Percentiles rank a stretch among this genome's conserved stretches.
These are phyloP conservation scores for Diachasma alloeum DNA, from an alignment of 1,140 invertebrate genomes.

Conservation along the genomic window DNA sequence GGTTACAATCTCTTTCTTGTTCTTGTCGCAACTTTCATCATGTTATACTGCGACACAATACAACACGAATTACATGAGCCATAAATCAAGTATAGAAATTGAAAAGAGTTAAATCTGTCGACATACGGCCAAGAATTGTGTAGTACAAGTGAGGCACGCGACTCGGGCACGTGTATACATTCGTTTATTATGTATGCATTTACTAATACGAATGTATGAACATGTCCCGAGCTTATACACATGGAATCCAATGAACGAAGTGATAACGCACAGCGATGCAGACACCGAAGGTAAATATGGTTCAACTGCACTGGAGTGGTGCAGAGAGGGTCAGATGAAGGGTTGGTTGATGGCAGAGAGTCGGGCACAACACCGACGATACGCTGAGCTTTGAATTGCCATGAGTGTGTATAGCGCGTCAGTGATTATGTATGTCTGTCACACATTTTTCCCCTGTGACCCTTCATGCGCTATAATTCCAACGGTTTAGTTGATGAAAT, in stretches of 20 bases:
- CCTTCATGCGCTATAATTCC: conserved; percentile 9
- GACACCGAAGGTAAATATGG: background rate
- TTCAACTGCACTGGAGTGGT: background rate
- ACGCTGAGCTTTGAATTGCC: background rate
- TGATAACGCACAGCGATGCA: background rate
- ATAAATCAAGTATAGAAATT: too few relatives aligned
- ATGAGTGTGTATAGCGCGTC: background rate
- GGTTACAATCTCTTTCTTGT: background rate
- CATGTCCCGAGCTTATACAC: background rate
- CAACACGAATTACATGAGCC: too few relatives aligned
- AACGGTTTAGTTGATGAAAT: conserved; percentile 11
- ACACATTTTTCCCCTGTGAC: conserved; percentile 5
- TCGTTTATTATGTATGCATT: background rate
- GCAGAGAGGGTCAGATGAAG: background rate
- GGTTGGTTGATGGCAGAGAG: background rate
- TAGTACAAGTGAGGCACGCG: background rate
- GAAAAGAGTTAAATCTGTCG: too few relatives aligned
- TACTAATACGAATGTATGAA: background rate
- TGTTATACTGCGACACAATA: too few relatives aligned
- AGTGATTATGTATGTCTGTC: conserved; percentile 20
- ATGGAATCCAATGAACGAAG: background rate
- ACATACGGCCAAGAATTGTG: too few relatives aligned
- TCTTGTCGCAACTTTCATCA: background rate
- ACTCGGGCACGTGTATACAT: background rate
- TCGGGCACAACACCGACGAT: background rate